Evolutionary conservation across 1,140 invertebrate genomes (phyloP).

Genomic region (Cheumatopsyche charites): DNA sequence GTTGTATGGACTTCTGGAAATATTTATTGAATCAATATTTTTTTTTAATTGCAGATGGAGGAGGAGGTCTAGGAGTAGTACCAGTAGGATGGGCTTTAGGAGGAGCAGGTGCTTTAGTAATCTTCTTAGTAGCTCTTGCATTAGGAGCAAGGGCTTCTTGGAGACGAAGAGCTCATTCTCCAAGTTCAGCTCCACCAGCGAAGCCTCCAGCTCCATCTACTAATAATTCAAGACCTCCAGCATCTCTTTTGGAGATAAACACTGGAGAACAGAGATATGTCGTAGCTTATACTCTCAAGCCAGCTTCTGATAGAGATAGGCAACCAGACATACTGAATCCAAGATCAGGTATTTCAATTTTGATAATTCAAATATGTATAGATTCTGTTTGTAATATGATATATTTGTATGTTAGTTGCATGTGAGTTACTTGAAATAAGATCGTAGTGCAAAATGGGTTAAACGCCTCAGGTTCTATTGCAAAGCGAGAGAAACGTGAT

Average conservation of each 20-base stretch:
- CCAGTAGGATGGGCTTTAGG: constrained; percentile 65
- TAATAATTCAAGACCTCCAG: constrained; percentile 53
- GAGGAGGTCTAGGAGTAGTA: constrained; percentile 64
- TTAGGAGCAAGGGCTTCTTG: constrained; percentile 61
- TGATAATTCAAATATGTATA: not conserved
- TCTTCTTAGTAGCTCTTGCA: constrained; percentile 68
- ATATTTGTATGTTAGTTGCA: not conserved
- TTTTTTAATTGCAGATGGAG: constrained; percentile 62
- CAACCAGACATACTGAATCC: constrained; percentile 59
- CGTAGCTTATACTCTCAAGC: constrained; percentile 64
- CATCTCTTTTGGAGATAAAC: constrained; percentile 60
- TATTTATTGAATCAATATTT: not conserved
- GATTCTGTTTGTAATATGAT: not conserved
- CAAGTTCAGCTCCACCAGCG: constrained; percentile 50
- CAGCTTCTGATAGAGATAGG: constrained; percentile 56
- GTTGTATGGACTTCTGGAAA: no score
- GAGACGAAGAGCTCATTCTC: constrained; percentile 47
- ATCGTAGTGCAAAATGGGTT: no score
- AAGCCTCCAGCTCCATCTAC: constrained; percentile 49
- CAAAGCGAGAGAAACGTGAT: no score
- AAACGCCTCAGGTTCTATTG: no score
- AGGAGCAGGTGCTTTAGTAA: constrained; percentile 65
- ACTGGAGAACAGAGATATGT: constrained; percentile 66
- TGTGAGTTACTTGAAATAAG: not conserved
- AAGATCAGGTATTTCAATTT: constrained; percentile 54